These are phyloP conservation scores for Oikopleura dioica DNA, from an alignment of 23 tunicate genomes.

Conservation along the genomic window DNA sequence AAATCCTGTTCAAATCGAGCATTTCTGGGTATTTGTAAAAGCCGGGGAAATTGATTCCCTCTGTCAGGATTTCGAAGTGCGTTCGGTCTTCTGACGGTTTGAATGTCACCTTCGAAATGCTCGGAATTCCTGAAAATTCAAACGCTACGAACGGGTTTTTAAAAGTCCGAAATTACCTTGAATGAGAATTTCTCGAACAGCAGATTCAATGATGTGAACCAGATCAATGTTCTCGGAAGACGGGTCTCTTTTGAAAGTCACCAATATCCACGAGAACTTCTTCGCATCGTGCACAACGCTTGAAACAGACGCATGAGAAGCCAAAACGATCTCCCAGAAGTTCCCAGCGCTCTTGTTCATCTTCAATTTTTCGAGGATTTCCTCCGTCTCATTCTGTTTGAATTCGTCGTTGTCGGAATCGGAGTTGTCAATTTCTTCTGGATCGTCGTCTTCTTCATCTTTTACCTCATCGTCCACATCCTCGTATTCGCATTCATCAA, in stretches of 20 bases:
- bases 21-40: slow-evolving; percentile 38
- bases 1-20: slow-evolving; percentile 29
- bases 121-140: neutral
- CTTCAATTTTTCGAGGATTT: neutral
- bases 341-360: neutral
- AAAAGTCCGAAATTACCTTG: neutral
- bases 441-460: slow-evolving; percentile 19
- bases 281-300: neutral
- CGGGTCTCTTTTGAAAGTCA: neutral
- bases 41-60: slow-evolving; percentile 57
- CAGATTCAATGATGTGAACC: neutral
- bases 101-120: neutral
- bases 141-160: neutral
- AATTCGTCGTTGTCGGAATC: slow-evolving; percentile 10
- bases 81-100: neutral
- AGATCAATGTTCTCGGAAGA: neutral
- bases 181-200: neutral
- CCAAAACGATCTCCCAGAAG: neutral
- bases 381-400: slow-evolving; percentile 10
- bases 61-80: slow-evolving; percentile 23
- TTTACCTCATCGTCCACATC: slow-evolving; percentile 21
- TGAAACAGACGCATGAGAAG: neutral
- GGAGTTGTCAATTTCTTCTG: neutral
- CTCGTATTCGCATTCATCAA: slow-evolving; percentile 10
- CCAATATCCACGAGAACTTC: neutral